These are phyloP conservation scores for Schlechtendalia chinensis DNA, from an alignment of 1,140 invertebrate genomes.

Conservation along the genomic window DNA sequence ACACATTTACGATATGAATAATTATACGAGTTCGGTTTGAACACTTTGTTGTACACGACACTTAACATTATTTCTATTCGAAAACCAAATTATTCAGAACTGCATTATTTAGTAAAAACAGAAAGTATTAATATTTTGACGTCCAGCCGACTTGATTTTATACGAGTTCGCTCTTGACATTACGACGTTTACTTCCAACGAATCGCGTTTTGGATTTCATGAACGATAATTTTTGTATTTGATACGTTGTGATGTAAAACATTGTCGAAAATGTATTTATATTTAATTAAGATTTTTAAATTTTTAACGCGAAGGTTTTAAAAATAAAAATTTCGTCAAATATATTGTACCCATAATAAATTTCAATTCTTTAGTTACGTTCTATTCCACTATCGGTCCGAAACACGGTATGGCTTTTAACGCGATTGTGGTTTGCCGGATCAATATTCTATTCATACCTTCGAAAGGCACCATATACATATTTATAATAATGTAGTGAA, in stretches of 20 bases:
- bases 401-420: constrained; percentile 30
- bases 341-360: not conserved
- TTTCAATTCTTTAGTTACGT: not conserved
- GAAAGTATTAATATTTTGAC: not conserved
- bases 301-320: not conserved
- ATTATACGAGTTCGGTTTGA: not conserved
- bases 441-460: constrained; percentile 12
- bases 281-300: not conserved
- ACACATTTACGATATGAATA: not conserved
- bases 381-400: not conserved
- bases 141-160: not conserved
- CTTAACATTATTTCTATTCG: not conserved
- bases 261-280: not conserved
- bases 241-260: not conserved
- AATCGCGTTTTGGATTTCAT: not conserved
- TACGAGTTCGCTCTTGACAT: not conserved
- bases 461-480: not conserved
- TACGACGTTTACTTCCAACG: not conserved
- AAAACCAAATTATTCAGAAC: not conserved
- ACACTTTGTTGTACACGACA: too few relatives aligned
- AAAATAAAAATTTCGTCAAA: not conserved
- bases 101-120: not conserved
- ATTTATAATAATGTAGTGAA: too few relatives aligned
- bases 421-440: not conserved
- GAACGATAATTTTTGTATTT: not conserved